These are phyloP conservation scores for Yoshiicerus persimilis DNA, from an alignment of 1,140 invertebrate species.

Conservation along the genomic window DNA sequence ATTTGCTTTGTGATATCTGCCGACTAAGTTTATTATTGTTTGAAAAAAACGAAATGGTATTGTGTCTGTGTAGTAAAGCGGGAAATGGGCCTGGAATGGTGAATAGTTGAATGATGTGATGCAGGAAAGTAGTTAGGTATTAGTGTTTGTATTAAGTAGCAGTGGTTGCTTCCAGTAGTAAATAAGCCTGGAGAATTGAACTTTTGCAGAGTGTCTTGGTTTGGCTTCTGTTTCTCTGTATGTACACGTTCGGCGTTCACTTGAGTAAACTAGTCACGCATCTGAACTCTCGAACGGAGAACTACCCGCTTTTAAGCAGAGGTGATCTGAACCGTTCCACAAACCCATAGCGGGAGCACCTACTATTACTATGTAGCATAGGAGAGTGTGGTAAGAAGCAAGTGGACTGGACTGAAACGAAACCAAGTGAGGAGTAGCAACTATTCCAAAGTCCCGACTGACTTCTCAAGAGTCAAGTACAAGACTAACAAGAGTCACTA, in stretches of 20 bases:
- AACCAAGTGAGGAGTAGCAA: neutral
- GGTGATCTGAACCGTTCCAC: neutral
- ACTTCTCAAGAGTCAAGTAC: conserved; percentile 1
- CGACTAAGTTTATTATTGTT: neutral
- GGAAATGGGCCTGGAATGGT: neutral
- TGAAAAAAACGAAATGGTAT: neutral
- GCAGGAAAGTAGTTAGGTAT: neutral
- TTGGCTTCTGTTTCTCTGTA: neutral
- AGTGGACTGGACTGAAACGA: neutral
- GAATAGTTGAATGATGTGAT: neutral
- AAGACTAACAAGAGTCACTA: neutral
- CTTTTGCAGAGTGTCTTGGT: neutral
- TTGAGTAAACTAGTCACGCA: conserved; percentile 6
- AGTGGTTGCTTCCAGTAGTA: neutral
- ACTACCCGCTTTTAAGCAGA: neutral
- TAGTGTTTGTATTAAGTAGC: too few relatives aligned
- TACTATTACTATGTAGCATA: neutral
- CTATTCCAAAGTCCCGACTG: neutral
- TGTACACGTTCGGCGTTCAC: neutral
- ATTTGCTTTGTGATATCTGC: neutral
- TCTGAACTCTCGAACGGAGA: neutral
- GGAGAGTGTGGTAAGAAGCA: neutral
- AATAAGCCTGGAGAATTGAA: neutral
- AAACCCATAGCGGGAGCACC: too few relatives aligned
- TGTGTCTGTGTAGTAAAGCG: neutral